Evolutionary conservation across 2,113 vertebrate species (phyloP), one percentile per base, ranked within the genome.

Genomic region (Colinus virginianus): DNA sequence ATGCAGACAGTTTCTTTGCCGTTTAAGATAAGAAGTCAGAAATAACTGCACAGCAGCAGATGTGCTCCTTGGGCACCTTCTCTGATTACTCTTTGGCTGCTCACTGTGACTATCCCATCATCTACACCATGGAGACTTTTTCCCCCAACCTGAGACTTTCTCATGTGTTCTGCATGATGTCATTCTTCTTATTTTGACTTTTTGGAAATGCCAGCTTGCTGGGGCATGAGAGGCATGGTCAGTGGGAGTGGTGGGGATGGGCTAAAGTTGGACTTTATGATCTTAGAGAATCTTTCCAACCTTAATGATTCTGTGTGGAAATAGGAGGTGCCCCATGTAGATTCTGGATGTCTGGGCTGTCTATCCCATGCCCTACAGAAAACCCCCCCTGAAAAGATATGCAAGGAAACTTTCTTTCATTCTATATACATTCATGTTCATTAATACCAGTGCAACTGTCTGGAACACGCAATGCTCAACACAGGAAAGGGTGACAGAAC

Each of bases 401-500:
- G 6, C 36, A 25, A 5, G 3, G 7, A 66, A 21, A 1, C 0
- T 11, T 38, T 30, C 0, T 13, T 30, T 32, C 43, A 11, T 30
- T 14, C 30, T 30, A 4, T 8, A 3, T 9, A 32, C 22, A 32
- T 51, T n/a, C 40, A 4, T 4, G 4, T 13, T 13, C 48, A 7
- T 28, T 18, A 16, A 22, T 7, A 40, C 23, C 5, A 1, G 5
- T 3, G 32, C 21, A n/a, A 43, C 10, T 4, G 0, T 25, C 9
- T 55, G 12, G 34, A 46, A 11, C 59, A 8, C 36, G 21, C 7
- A 49, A 34, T 1, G 11, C 30, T 10, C 0, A 0, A 2, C 1
- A 21, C 4, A 42, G 61, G 53, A n/a, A 40, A 66, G 63, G 4
- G 30, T 6, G 48, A 10, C 20, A 10, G 55, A 42, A 40, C 43